These are phyloP conservation scores for Drosophila emarginata DNA, from an alignment of 2,888 invertebrate species.

Conservation along the genomic window DNA sequence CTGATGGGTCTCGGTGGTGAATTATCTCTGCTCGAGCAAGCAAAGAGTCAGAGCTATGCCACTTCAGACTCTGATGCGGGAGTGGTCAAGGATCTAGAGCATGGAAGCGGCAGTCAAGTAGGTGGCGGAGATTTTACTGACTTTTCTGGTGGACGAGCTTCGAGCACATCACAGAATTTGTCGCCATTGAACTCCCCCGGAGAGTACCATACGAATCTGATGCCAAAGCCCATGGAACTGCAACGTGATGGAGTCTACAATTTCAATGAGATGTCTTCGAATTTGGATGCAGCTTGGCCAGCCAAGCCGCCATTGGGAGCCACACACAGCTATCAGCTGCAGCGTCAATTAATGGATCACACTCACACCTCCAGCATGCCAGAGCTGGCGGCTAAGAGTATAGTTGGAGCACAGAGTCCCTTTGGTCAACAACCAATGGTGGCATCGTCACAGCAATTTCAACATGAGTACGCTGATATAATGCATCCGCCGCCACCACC, in stretches of 20 bases:
- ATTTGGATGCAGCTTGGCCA: conserved; percentile 84
- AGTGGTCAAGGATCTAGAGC: conserved; percentile 79
- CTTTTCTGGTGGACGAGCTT: conserved; percentile 75
- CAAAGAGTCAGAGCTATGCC: conserved; percentile 70
- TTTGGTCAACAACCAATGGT: conserved; percentile 47
- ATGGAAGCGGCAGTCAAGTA: conserved; percentile 25
- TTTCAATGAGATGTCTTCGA: conserved; percentile 84
- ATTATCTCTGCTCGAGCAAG: conserved; percentile 55
- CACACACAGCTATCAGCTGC: conserved; percentile 77
- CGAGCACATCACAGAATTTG: conserved; percentile 80
- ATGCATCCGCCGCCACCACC: conserved; percentile 59
- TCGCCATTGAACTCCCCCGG: conserved; percentile 80
- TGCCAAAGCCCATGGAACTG: conserved; percentile 79
- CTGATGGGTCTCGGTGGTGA: conserved; percentile 70
- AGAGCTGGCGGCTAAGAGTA: conserved; percentile 49
- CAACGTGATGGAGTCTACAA: conserved; percentile 84
- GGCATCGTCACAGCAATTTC: conserved; percentile 54
- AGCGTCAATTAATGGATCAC: conserved; percentile 79
- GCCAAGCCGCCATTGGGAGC: conserved; percentile 78
- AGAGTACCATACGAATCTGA: conserved; percentile 75
- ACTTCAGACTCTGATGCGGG: conserved; percentile 86
- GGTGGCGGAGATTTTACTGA: conserved; percentile 77
- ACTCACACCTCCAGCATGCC: conserved; percentile 52
- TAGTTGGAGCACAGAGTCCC: conserved; percentile 60
- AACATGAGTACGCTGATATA: conserved; percentile 66